Evolutionary conservation across 1,140 invertebrate species (phyloP), one percentile per base, ranked within the genome.

Genomic region (Drosophila burlai): DNA sequence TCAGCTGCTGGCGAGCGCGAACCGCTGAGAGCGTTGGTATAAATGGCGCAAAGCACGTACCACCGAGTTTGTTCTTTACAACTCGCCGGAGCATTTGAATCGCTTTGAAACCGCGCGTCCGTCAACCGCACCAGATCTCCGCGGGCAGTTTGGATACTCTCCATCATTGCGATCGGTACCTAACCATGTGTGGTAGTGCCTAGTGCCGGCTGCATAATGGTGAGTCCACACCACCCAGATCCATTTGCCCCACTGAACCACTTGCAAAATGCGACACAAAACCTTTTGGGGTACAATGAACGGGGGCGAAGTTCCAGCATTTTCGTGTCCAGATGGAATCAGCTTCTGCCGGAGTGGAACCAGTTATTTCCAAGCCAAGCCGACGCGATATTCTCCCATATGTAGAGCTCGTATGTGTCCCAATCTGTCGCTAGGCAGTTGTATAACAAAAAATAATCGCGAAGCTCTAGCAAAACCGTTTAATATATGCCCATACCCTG

Each of bases 281-380:
- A 47, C 15, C 26, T 18, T 54, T 71, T 16, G 38, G 38, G 46
- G 21, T 13, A 24, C 15, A 10, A 38, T 34, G 29, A 60, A 72
- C n/a, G 9, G 38, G 21, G 26, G 34, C 34, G 0, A 67, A 45
- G 74, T 49, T 61, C 34, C 26, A 55, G 24, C 26, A 40, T 55
- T 47, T 47, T 55, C 21, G 34, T 55, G 36, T 78, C 55, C 72
- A 74, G 83, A 72, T 75, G 65, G 50, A 83, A 74, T 87, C 84
- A 80, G 84, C 79, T 80, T 63, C 58, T 43, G 77, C 84, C 85
- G 63, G 84, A 78, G 68, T 40, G 59, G 66, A 87, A 78, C 84
- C 84, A 87, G 84, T 87, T 87, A 78, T 87, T 87, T 80, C 77
- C 76, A 63, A 71, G 75, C 67, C 72, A 63, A 81, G 69, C 59